Base-by-base conservation (phyloP, 2,113 vertebrate species). In the Urocynchramus pylzowi region DNA sequence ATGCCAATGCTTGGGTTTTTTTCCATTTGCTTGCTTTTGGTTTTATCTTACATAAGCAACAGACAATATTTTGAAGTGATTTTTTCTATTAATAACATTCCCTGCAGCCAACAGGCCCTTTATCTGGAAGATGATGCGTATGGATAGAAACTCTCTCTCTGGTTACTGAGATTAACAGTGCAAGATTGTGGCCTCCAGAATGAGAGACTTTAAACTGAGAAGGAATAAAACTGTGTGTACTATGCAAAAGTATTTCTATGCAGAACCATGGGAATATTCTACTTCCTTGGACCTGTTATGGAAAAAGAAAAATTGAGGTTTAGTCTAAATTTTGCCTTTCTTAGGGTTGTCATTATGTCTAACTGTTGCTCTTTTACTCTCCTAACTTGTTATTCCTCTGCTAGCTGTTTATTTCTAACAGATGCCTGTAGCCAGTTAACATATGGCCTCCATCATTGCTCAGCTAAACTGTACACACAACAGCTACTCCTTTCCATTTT, bases 351-450 rank as follows among this genome's bases (percentile, higher is more conserved):
- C 59, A n/a, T 92, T 90, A 52, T 90, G 92, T 93, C 64, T 91
- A 90, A 67, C 54, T 81, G 31, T 84, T 90, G 27, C 50, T 80
- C 47, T 83, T 83, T 84, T 86, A 60, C 68, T 90, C n/a, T 77
- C 50, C 59, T 77, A 84, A 71, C 47, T 90, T 90, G 71, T 76
- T 95, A 82, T 83, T 91, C 53, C 79, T 90, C n/a, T 94, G 52
- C 79, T 90, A 64, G 73, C 53, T 83, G 68, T 89, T 96, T 95
- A 95, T 95, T 94, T 93, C 52, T 56, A 90, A 47, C 96, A 95
- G 83, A 94, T 96, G 85, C 67, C 56, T 84, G 60, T 78, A 93
- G 52, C 64, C 73, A 27, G 68, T 45, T 78, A 94, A 90, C 90
- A 77, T 82, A 80, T 86, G 63, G 89, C 50, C 84, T 88, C 49